phyloP scores from a whole-genome alignment of 2,888 invertebrate genomes.

The Eilema caniola region DNA sequence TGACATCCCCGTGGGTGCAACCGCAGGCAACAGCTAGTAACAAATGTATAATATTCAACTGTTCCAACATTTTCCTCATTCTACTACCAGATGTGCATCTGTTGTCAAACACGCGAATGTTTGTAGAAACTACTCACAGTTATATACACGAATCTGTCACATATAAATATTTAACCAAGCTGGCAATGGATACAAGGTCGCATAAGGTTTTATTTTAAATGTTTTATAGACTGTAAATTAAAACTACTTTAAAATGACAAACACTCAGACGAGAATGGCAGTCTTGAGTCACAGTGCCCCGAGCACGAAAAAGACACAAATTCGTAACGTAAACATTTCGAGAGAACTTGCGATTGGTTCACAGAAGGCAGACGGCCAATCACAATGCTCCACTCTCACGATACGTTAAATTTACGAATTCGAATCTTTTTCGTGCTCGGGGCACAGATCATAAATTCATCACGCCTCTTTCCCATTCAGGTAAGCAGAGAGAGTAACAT shows the following conservation, averaged over 20 bases:
- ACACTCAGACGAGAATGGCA: not conserved
- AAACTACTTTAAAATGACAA: not conserved
- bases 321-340: no score
- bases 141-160: not conserved
- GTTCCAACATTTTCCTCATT: not conserved
- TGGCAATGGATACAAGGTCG: constrained; percentile 18
- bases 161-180: constrained; percentile 16
- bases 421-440: no score
- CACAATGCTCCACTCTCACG: no score
- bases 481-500: no score
- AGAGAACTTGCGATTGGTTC: no score
- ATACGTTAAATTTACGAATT: no score
- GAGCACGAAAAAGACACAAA: no score
- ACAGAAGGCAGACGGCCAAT: no score
- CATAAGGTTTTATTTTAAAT: constrained; percentile 8
- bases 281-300: no score
- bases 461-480: no score
- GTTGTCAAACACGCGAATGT: not conserved
- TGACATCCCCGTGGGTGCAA: no score
- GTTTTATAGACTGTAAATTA: constrained; percentile 1
- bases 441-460: not conserved
- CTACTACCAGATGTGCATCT: not conserved
- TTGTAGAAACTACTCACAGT: not conserved
- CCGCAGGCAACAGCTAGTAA: no score
- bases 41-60: not conserved